Evolutionary conservation across 2,888 invertebrate species (phyloP).

Genomic region (Malthinus seriepunctatus): DNA sequence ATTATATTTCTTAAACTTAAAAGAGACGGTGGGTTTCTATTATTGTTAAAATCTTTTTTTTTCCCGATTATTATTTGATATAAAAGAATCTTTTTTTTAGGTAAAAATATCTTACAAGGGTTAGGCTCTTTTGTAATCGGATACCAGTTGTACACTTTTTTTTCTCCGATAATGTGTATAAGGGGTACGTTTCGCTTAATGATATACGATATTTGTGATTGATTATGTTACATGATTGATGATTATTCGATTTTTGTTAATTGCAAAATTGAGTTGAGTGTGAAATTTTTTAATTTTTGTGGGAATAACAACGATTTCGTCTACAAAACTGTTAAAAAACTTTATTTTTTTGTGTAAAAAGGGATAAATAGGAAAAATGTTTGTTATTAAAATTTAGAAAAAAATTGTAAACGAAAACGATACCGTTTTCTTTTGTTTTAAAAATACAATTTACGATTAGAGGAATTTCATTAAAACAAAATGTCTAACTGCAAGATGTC

Average conservation of each 20-base stretch:
- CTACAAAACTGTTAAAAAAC: not conserved
- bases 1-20: no score
- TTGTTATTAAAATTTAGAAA: no score
- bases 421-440: no score
- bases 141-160: conserved; percentile 25
- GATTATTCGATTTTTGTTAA: conserved; percentile 33
- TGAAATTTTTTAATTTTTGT: conserved; percentile 33
- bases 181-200: conserved; percentile 22
- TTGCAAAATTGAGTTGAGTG: conserved; percentile 29
- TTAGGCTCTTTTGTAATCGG: conserved; percentile 28
- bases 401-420: no score
- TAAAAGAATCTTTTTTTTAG: conserved; percentile 31
- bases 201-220: conserved; percentile 34
- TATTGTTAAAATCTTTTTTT: conserved; percentile 29
- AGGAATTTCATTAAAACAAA: no score
- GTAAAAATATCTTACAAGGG: conserved; percentile 30
- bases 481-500: no score
- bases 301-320: conserved; percentile 21
- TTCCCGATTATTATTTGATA: conserved; percentile 2
- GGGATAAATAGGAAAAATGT: no score
- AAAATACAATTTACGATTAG: no score
- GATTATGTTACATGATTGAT: conserved; percentile 35
- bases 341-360: no score
- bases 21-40: conserved; percentile 22
- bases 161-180: not conserved